Evolutionary conservation across 2,797 vertebrate genomes (phyloP).

Genomic region (Balearica regulorum): DNA sequence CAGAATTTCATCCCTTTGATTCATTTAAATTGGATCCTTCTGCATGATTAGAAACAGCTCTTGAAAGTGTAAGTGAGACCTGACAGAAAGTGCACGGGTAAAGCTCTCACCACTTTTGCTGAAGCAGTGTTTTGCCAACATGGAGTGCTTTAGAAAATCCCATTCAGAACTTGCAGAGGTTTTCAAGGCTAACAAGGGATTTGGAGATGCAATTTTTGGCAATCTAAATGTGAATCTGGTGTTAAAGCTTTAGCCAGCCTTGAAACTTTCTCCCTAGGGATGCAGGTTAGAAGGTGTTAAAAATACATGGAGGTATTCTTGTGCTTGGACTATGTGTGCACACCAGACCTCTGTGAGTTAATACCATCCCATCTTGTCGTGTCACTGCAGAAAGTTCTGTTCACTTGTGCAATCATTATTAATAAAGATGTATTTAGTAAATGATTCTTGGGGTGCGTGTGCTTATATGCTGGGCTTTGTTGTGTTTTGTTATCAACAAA

Average conservation of each 20-base stretch:
- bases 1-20: background rate
- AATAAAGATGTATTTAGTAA: slow-evolving; percentile 41
- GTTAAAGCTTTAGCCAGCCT: background rate
- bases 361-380: background rate
- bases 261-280: background rate
- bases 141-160: background rate
- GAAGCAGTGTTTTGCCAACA: background rate
- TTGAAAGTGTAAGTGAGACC: background rate
- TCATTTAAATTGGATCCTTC: background rate
- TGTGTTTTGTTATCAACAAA: background rate
- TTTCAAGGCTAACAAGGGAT: background rate
- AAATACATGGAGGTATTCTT: background rate
- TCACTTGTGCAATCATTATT: background rate
- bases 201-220: background rate
- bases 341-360: background rate
- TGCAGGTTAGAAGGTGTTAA: background rate
- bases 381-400: background rate
- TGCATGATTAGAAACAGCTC: background rate
- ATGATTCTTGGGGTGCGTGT: background rate
- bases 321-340: background rate
- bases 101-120: background rate
- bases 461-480: background rate
- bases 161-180: background rate
- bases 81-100: background rate
- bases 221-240: background rate